Percentiles rank a stretch among this genome's conserved stretches.
phyloP scores from a whole-genome alignment of 2,888 invertebrate genomes.

The Cataglyphis albicans region DNA sequence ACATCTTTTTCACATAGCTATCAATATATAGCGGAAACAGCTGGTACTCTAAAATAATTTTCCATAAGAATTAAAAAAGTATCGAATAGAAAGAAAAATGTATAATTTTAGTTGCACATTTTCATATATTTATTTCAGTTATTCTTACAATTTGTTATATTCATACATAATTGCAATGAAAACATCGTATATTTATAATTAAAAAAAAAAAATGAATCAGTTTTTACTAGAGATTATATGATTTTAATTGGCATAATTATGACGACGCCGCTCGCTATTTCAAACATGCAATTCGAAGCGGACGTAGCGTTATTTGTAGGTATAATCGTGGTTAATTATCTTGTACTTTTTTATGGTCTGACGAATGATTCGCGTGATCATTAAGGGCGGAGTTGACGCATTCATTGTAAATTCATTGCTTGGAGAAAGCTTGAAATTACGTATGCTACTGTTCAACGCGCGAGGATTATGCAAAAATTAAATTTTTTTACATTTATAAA shows the following conservation, averaged over 20 bases:
- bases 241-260: conserved; percentile 20
- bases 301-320: conserved; percentile 34
- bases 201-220: background rate
- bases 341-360: conserved; percentile 36
- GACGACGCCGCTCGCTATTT: conserved; percentile 23
- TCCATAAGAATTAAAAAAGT: background rate
- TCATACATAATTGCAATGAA: background rate
- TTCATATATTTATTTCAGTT: background rate
- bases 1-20: background rate
- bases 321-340: conserved; percentile 41
- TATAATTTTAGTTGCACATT: background rate
- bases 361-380: conserved; percentile 40
- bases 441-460: background rate
- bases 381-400: conserved; percentile 32
- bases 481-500: background rate
- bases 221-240: background rate
- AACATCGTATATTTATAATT: background rate
- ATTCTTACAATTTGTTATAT: background rate
- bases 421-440: conserved; percentile 14
- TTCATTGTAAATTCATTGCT: conserved; percentile 21
- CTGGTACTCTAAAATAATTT: background rate
- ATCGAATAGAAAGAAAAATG: background rate
- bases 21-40: background rate
- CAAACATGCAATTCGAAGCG: conserved; percentile 23
- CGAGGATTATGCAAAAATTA: background rate